Evolutionary conservation across 1,140 invertebrate genomes (phyloP), one percentile per base, ranked within the genome.

Genomic region (Stegodyphus dumicola): DNA sequence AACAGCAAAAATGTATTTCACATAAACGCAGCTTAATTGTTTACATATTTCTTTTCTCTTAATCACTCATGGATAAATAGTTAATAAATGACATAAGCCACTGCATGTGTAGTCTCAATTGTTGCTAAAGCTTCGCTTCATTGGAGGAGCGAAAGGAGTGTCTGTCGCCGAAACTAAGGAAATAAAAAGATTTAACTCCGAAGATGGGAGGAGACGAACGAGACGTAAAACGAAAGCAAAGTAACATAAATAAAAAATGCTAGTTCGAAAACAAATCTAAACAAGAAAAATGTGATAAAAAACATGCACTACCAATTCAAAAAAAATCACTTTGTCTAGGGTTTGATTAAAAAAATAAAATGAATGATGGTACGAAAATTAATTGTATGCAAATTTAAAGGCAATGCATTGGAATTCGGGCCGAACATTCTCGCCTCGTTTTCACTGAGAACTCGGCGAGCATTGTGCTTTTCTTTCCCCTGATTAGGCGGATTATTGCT

Each of bases 311-410:
- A 53, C 66, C 77, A 60, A 17, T 1, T 49, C 5, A 4, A 71
- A 71, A 80, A 71, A 71, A 80, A 71, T 80, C 78, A 78, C 78
- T 17, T 70, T 64, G 18, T 64, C 78, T 73, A n/a, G 78, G 67
- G 71, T 80, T 80, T 70, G 53, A 60, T 71, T 71, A 60, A 71
- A 71, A 80, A 80, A 80, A 78, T 10, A 18, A 54, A 69, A n/a
- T 69, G 78, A 66, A 73, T 73, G 78, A 80, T 80, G 69, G 78
- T 64, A 73, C 67, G 67, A 73, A 80, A 80, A 80, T 71, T 80
- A 80, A 80, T 80, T 80, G 78, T 60, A 80, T 80, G 78, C 69
- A 80, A 80, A 80, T 80, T 71, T 80, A 80, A 80, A 80, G 69
- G 66, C 69, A 64, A 53, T 11, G 33, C 77, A 33, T 51, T 54